Conservation (phyloP, 2,113 vertebrate genomes). For the Bos javanicus region DNA sequence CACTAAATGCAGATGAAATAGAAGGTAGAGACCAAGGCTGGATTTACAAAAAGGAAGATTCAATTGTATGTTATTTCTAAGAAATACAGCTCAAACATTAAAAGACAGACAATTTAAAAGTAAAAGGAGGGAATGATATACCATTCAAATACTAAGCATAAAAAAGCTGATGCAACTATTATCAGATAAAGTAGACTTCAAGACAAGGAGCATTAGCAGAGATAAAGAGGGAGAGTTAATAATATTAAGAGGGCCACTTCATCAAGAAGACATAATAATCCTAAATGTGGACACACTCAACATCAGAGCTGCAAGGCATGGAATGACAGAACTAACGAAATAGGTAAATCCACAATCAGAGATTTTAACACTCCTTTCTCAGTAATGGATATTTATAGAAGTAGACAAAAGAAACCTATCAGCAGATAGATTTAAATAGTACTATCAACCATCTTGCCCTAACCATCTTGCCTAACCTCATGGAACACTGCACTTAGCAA, state of each 20-base stretch:
- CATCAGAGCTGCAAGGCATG: neutral
- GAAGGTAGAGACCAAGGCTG: neutral
- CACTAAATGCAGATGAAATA: neutral
- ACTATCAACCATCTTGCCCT: neutral
- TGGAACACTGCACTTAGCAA: neutral
- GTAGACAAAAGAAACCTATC: neutral
- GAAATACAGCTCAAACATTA: neutral
- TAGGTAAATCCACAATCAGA: neutral
- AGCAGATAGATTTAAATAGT: neutral
- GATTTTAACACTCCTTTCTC: neutral
- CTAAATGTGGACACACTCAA: neutral
- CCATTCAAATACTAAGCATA: neutral
- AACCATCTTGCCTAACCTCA: neutral
- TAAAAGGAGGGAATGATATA: neutral
- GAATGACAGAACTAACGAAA: neutral
- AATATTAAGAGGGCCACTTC: neutral
- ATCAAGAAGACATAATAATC: neutral
- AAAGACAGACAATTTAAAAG: neutral
- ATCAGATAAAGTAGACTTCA: neutral
- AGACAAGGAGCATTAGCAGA: neutral
- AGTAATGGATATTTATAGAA: neutral
- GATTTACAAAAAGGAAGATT: neutral
- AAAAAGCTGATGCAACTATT: neutral
- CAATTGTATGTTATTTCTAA: neutral
- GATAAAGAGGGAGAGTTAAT: neutral